phyloP scores from a whole-genome alignment of 1,140 invertebrate genomes.

The Hormaphis cornu region DNA sequence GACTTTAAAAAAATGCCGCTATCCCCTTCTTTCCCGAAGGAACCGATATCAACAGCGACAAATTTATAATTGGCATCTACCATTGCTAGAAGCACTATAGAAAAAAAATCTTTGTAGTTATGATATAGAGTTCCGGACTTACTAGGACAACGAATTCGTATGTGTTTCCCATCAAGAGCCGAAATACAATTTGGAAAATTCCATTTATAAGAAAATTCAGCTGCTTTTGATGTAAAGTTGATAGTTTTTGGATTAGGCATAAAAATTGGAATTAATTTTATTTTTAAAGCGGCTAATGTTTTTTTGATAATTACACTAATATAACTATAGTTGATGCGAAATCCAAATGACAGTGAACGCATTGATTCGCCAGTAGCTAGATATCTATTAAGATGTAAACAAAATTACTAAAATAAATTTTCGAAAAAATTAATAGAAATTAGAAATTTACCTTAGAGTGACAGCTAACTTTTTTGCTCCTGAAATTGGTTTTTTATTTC shows the following conservation, averaged over 20 bases:
- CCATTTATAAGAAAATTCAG: neutral
- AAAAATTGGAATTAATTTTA: neutral
- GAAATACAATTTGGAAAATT: slow-evolving; percentile 42
- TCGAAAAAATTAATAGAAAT: too few species aligned
- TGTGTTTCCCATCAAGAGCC: slow-evolving; percentile 39
- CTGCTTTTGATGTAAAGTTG: slow-evolving; percentile 32
- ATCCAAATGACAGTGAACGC: too few species aligned
- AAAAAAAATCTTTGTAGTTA: slow-evolving; percentile 45
- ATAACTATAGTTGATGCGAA: too few species aligned
- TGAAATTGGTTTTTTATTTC: too few species aligned
- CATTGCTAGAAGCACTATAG: slow-evolving; percentile 44
- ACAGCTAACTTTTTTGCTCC: too few species aligned
- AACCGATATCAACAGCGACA: slow-evolving; percentile 43
- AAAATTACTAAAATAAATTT: too few species aligned
- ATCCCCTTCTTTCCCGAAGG: slow-evolving; percentile 43
- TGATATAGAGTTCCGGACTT: slow-evolving; percentile 41
- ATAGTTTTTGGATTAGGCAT: slow-evolving; percentile 16
- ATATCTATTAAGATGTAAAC: too few species aligned
- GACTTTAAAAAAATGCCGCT: slow-evolving; percentile 35
- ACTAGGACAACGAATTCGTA: slow-evolving; percentile 36
- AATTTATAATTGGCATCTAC: slow-evolving; percentile 46
- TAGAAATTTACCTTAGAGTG: too few species aligned
- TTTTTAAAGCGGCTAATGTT: neutral
- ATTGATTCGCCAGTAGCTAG: too few species aligned
- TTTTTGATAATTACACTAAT: neutral